phyloP scores from a whole-genome alignment of 2,797 vertebrate genomes.

The Crocodylus rhombifer region DNA sequence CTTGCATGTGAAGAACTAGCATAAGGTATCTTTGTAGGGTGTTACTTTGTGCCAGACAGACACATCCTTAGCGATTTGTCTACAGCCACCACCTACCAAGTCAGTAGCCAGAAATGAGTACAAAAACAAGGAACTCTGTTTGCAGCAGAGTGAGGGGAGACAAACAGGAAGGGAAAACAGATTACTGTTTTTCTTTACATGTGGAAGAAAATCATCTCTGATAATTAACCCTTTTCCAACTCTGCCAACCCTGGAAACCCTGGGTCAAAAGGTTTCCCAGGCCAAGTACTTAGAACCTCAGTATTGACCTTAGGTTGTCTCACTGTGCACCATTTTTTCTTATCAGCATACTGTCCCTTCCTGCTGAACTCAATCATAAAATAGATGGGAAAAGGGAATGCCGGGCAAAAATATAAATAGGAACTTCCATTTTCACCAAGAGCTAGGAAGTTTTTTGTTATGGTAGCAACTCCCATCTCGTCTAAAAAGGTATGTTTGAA shows the following conservation, averaged over 20 bases:
- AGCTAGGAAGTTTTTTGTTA: neutral
- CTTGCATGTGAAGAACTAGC: too few species aligned
- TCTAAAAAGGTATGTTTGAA: too few species aligned
- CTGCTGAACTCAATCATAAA: neutral
- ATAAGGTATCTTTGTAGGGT: too few species aligned
- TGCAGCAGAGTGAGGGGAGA: too few species aligned
- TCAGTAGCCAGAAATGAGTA: neutral
- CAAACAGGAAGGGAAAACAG: too few species aligned
- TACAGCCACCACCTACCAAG: neutral
- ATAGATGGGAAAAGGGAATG: neutral
- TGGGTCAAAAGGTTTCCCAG: neutral
- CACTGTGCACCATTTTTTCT: neutral
- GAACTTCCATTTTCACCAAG: neutral
- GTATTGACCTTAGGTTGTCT: too few species aligned
- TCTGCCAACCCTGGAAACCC: neutral
- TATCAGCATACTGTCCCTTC: neutral
- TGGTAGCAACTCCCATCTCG: too few species aligned
- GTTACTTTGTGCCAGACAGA: too few species aligned
- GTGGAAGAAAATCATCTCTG: neutral
- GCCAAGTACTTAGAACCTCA: too few species aligned
- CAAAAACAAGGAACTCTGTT: neutral
- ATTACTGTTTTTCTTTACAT: neutral
- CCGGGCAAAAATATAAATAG: neutral
- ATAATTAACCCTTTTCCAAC: neutral
- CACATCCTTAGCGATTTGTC: too few species aligned